A percentile compares a stretch with the other conserved stretches of the same genome.
These are phyloP conservation scores for Lanius collurio DNA, from an alignment of 2,113 vertebrate genomes.

Conservation along the genomic window DNA sequence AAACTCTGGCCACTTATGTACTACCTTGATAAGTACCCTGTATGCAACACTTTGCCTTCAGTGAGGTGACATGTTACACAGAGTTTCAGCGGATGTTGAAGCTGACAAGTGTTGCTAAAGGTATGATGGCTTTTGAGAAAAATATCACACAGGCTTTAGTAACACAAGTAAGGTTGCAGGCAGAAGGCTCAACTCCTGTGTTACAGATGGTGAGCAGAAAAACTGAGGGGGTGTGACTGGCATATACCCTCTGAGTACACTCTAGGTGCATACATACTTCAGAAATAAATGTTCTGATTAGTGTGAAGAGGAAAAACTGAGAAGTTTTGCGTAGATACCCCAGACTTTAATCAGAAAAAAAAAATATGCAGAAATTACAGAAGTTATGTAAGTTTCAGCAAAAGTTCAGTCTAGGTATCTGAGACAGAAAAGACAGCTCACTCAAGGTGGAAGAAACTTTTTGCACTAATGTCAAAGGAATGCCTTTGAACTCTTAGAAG, in stretches of 20 bases:
- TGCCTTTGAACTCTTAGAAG: not conserved
- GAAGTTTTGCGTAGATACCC: not conserved
- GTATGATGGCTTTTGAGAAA: not conserved
- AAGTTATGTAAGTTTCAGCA: not conserved
- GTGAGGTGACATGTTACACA: not conserved
- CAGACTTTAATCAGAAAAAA: not conserved
- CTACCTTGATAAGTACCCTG: not conserved
- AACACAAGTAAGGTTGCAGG: not conserved
- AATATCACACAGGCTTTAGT: not conserved
- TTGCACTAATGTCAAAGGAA: not conserved
- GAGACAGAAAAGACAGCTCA: not conserved
- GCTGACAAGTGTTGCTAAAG: not conserved
- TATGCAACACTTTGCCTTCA: not conserved
- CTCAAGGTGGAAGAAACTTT: not conserved
- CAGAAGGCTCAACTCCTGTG: not conserved
- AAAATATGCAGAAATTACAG: not conserved
- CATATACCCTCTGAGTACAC: not conserved
- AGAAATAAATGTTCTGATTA: not conserved
- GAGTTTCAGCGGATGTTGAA: not conserved
- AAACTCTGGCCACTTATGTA: not conserved
- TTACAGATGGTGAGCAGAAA: not conserved
- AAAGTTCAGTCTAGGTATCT: not conserved
- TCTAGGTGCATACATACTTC: not conserved
- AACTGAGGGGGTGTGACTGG: not conserved
- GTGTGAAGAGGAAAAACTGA: not conserved